Evolutionary conservation across 2,888 invertebrate species (phyloP).

Genomic region (Synergus gifuensis): DNA sequence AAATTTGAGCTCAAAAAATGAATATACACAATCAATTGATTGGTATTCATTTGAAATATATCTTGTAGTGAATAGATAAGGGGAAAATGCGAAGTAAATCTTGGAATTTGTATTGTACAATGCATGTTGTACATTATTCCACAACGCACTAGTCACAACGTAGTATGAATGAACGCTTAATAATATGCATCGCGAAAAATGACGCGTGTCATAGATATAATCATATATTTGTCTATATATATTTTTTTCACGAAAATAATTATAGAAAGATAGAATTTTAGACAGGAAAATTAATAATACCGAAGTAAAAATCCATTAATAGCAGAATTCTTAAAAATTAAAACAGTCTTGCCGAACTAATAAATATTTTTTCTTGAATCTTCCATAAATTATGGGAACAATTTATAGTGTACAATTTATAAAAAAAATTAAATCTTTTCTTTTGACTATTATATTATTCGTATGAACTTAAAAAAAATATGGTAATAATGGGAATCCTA

Average conservation of each 20-base stretch:
- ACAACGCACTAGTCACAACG: neutral
- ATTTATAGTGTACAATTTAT: too few relatives aligned
- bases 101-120: conserved; percentile 25
- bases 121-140: neutral
- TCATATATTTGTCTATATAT: neutral
- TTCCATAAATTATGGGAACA: too few relatives aligned
- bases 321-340: too few relatives aligned
- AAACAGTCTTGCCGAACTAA: too few relatives aligned
- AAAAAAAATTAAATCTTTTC: too few relatives aligned
- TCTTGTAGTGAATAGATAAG: neutral
- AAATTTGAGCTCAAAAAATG: neutral
- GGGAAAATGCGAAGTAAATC: conserved; percentile 22
- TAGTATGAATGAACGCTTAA: conserved; percentile 15
- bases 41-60: neutral
- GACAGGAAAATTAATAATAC: too few relatives aligned
- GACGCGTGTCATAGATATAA: neutral
- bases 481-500: neutral
- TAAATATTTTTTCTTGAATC: too few relatives aligned
- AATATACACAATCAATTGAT: neutral
- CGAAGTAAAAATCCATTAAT: too few relatives aligned
- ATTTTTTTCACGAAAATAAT: too few relatives aligned
- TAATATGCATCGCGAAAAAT: neutral
- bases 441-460: neutral
- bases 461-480: neutral
- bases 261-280: too few relatives aligned